Evolutionary conservation across 2,888 invertebrate genomes (phyloP).

Genomic region (Sicus ferrugineus): DNA sequence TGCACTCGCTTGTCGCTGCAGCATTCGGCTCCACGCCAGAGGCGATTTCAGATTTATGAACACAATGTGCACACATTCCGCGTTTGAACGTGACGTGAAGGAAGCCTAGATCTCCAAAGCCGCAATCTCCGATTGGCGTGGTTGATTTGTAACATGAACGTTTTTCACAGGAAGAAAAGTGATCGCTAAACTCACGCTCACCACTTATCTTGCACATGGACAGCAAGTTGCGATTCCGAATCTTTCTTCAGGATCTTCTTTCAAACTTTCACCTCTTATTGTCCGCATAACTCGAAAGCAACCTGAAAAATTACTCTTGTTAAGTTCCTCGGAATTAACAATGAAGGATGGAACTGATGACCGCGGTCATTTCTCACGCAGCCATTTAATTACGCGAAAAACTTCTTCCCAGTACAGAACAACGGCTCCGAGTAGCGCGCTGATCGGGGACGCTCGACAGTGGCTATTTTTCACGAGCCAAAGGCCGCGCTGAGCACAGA

Average conservation of each 20-base stretch:
- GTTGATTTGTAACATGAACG: constrained; percentile 7
- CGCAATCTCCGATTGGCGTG: constrained; percentile 16
- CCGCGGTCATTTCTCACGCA: constrained; percentile 42
- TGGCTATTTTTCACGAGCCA: constrained; percentile 22
- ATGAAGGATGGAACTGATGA: constrained; percentile 39
- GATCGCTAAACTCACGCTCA: not conserved
- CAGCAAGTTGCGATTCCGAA: not conserved
- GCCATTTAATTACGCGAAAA: constrained; percentile 39
- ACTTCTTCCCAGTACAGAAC: not conserved
- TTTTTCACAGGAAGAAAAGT: not conserved
- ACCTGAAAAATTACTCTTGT: not conserved
- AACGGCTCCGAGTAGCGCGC: not conserved
- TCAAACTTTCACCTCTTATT: not conserved
- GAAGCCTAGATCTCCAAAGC: not conserved
- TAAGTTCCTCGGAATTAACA: constrained; percentile 9
- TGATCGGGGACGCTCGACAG: not conserved
- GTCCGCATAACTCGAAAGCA: not conserved
- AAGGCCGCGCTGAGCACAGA: not conserved
- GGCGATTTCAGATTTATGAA: not conserved
- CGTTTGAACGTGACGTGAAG: not conserved
- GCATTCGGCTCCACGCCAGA: not conserved
- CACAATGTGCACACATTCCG: not conserved
- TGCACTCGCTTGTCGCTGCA: not conserved
- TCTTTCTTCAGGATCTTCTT: not conserved
- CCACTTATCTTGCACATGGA: not conserved